Evolutionary conservation across 1,140 invertebrate genomes (phyloP).

Genomic region (Drosophila ambigua): DNA sequence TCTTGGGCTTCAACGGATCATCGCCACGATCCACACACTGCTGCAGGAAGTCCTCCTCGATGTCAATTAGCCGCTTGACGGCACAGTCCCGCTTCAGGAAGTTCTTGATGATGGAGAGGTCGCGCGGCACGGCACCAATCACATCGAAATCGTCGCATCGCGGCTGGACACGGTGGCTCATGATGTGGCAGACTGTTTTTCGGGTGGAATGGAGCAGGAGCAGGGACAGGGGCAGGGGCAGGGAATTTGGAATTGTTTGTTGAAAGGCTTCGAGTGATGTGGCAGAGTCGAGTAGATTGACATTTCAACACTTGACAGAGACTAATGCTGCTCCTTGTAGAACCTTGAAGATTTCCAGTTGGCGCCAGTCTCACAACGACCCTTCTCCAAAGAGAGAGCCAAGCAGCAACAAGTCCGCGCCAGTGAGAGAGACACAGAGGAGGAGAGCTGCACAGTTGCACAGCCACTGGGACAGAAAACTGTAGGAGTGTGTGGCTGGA

Average conservation of each 20-base stretch:
- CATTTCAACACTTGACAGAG: too few relatives aligned
- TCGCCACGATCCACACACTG: slow-evolving; percentile 35
- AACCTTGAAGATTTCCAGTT: too few relatives aligned
- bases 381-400: too few relatives aligned
- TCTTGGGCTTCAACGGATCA: slow-evolving; percentile 14
- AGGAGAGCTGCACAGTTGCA: slow-evolving; percentile 28
- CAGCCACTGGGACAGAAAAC: slow-evolving; percentile 32
- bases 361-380: too few relatives aligned
- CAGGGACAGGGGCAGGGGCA: too few relatives aligned
- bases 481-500: slow-evolving; percentile 15
- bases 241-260: slow-evolving; percentile 29
- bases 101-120: slow-evolving; percentile 69
- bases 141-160: slow-evolving; percentile 67
- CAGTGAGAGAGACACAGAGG: too few relatives aligned
- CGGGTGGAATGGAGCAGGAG: background rate
- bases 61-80: slow-evolving; percentile 64
- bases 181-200: slow-evolving; percentile 7
- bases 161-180: slow-evolving; percentile 58
- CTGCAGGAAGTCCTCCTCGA: slow-evolving; percentile 59
- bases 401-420: too few relatives aligned
- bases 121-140: slow-evolving; percentile 66
- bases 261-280: too few relatives aligned
- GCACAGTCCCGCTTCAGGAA: slow-evolving; percentile 69
- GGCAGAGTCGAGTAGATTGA: too few relatives aligned
- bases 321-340: too few relatives aligned